phyloP scores from a whole-genome alignment of 2,113 vertebrate genomes.

The Rhinogobius similis region DNA sequence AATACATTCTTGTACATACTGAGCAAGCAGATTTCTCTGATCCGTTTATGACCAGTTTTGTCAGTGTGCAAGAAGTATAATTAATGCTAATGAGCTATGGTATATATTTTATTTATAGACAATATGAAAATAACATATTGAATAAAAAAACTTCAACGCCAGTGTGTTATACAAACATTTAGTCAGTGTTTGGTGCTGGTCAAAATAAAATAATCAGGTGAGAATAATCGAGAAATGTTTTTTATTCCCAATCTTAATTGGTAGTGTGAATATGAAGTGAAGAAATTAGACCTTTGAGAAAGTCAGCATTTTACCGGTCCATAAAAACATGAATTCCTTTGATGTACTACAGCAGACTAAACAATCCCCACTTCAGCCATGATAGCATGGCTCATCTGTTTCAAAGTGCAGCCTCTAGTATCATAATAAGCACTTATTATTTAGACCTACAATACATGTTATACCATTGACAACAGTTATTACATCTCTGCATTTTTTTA shows the following conservation, averaged over 20 bases:
- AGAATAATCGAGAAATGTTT: background rate
- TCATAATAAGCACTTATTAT: background rate
- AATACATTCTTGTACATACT: slow-evolving; percentile 17
- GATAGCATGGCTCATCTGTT: background rate
- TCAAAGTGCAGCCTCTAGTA: background rate
- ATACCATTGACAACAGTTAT: slow-evolving; percentile 4
- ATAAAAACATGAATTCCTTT: background rate
- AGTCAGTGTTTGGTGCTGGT: too few relatives aligned
- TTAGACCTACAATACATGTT: background rate
- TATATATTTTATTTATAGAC: slow-evolving; percentile 56
- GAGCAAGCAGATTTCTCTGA: slow-evolving; percentile 31
- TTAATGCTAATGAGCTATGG: slow-evolving; percentile 52
- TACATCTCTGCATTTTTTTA: slow-evolving; percentile 5
- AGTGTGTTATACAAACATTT: too few relatives aligned
- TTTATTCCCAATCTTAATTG: background rate
- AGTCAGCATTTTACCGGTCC: background rate
- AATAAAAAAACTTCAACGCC: background rate
- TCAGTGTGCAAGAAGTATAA: slow-evolving; percentile 51
- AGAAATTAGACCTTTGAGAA: background rate
- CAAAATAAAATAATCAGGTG: background rate
- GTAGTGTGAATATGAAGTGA: background rate
- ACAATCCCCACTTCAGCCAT: background rate
- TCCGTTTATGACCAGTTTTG: slow-evolving; percentile 37
- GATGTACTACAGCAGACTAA: background rate
- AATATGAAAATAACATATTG: background rate